Conservation (phyloP, 1,140 invertebrate genomes). For the Anoplophora glabripennis region DNA sequence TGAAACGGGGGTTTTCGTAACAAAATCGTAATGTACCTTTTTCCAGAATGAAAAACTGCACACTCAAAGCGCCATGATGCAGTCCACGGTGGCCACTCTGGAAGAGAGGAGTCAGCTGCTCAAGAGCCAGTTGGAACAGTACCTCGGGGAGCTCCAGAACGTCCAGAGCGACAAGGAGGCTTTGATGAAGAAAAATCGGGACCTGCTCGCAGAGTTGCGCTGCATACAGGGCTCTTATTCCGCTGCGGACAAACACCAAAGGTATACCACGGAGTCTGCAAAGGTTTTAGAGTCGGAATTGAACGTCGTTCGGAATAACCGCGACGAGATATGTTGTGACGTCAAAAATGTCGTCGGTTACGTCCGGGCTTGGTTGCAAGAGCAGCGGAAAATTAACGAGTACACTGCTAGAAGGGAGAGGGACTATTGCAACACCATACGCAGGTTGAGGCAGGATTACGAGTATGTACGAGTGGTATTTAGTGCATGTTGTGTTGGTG, state of each 20-base stretch:
- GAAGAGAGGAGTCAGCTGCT: slow-evolving; percentile 30
- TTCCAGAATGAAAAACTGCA: slow-evolving; percentile 36
- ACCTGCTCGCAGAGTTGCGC: slow-evolving; percentile 29
- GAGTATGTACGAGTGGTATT: slow-evolving; percentile 23
- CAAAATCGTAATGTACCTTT: neutral
- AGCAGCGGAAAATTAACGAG: slow-evolving; percentile 40
- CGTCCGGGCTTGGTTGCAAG: slow-evolving; percentile 36
- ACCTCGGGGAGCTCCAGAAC: slow-evolving; percentile 30
- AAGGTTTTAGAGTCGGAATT: slow-evolving; percentile 34
- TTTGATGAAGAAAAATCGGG: slow-evolving; percentile 31
- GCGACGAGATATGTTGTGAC: slow-evolving; percentile 36
- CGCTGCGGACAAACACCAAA: slow-evolving; percentile 22
- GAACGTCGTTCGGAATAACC: slow-evolving; percentile 30
- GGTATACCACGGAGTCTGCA: slow-evolving; percentile 24
- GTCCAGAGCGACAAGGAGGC: slow-evolving; percentile 34
- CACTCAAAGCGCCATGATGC: slow-evolving; percentile 22
- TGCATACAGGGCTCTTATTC: slow-evolving; percentile 25
- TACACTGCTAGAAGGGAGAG: slow-evolving; percentile 30
- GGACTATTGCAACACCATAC: slow-evolving; percentile 29
- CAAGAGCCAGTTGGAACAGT: slow-evolving; percentile 32
- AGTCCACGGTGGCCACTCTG: slow-evolving; percentile 19
- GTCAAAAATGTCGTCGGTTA: slow-evolving; percentile 38
- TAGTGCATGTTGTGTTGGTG: neutral
- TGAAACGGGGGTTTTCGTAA: too few species aligned
- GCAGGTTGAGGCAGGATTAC: slow-evolving; percentile 26